Evolutionary conservation across 2,797 vertebrate genomes (phyloP).

Genomic region (Trachops cirrhosus): DNA sequence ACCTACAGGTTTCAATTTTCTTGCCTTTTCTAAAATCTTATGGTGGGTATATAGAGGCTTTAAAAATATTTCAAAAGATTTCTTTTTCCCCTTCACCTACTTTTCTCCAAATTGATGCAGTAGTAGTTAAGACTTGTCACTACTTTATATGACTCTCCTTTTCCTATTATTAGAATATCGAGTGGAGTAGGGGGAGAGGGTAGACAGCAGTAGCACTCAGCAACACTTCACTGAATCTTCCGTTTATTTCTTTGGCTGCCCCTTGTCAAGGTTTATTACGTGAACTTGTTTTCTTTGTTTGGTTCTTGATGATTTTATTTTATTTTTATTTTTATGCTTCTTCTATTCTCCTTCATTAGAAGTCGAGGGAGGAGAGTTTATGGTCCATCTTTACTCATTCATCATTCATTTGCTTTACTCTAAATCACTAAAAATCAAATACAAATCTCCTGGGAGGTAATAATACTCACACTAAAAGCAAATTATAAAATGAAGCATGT

Average conservation of each 20-base stretch:
- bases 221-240: not conserved
- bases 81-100: not conserved
- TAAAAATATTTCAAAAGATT: not conserved
- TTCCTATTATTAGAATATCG: not conserved
- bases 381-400: not conserved
- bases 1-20: not conserved
- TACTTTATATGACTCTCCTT: not conserved
- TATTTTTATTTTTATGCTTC: not conserved
- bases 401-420: not conserved
- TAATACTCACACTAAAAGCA: not conserved
- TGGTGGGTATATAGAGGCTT: not conserved
- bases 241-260: not conserved
- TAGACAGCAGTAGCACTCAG: not conserved
- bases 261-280: not conserved
- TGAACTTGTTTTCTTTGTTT: not conserved
- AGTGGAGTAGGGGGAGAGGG: rapidly evolving
- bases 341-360: not conserved
- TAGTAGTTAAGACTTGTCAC: not conserved
- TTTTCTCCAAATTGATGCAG: not conserved
- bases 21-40: not conserved
- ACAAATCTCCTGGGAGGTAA: not conserved
- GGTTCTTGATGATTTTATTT: not conserved
- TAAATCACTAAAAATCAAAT: not conserved
- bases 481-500: not conserved
- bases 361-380: not conserved